phyloP scores from a whole-genome alignment of 2,888 invertebrate genomes.

The Lepidonotus clava region DNA sequence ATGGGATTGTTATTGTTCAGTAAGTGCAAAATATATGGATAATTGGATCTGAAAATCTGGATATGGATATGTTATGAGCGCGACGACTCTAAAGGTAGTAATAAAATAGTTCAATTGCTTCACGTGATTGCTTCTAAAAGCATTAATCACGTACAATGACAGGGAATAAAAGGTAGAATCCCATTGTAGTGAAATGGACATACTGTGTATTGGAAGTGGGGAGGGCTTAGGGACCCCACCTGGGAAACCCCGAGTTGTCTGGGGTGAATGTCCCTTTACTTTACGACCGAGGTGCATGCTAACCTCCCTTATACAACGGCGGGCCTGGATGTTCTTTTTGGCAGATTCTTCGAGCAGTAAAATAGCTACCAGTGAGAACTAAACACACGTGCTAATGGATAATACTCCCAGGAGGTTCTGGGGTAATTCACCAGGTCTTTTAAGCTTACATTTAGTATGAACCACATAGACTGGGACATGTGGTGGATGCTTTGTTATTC shows the following conservation, averaged over 20 bases:
- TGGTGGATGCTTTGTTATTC: too few species aligned
- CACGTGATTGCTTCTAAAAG: too few species aligned
- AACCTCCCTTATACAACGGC: constrained; percentile 22
- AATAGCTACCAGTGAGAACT: constrained; percentile 14
- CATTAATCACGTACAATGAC: too few species aligned
- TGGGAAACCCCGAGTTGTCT: not conserved
- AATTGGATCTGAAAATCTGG: too few species aligned
- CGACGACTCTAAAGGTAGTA: too few species aligned
- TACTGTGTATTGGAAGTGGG: not conserved
- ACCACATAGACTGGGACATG: not conserved
- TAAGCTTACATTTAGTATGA: not conserved
- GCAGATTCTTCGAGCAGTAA: not conserved
- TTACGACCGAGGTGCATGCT: not conserved
- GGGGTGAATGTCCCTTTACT: not conserved
- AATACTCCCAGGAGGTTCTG: not conserved
- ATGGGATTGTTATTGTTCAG: too few species aligned
- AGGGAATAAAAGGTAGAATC: too few species aligned
- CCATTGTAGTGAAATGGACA: too few species aligned
- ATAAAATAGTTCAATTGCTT: too few species aligned
- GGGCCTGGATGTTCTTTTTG: not conserved
- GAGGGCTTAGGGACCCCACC: too few species aligned
- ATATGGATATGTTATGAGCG: too few species aligned
- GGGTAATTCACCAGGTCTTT: constrained; percentile 9
- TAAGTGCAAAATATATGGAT: too few species aligned
- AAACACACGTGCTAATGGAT: constrained; percentile 23